These are phyloP conservation scores for Sphaerodactylus townsendi DNA, from an alignment of 2,113 vertebrate species.

Conservation along the genomic window DNA sequence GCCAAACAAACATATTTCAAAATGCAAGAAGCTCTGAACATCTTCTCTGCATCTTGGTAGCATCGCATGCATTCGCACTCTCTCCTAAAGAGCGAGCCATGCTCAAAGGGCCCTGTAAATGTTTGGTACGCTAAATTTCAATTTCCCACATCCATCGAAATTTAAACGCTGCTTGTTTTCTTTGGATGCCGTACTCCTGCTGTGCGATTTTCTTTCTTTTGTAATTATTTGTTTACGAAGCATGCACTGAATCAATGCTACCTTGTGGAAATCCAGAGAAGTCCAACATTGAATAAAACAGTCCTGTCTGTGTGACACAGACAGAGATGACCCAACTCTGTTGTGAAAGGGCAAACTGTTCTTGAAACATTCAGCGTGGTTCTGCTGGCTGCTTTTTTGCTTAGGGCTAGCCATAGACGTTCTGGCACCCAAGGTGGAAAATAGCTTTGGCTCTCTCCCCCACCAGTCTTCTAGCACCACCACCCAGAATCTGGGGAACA, in stretches of 20 bases:
- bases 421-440: slow-evolving; percentile 15
- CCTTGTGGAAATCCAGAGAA: background rate
- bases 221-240: background rate
- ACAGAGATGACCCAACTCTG: slow-evolving; percentile 2
- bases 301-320: background rate
- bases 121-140: background rate
- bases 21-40: background rate
- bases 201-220: background rate
- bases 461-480: slow-evolving; percentile 6
- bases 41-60: background rate
- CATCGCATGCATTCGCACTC: background rate
- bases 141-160: background rate
- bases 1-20: background rate
- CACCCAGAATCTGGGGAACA: slow-evolving; percentile 11
- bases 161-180: background rate
- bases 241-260: background rate
- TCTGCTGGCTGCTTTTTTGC: slow-evolving; percentile 3
- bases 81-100: background rate
- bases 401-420: slow-evolving; percentile 3
- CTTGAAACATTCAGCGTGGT: background rate
- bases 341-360: slow-evolving; percentile 15
- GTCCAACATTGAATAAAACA: background rate
- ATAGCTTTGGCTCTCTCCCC: slow-evolving; percentile 1
- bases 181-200: background rate
- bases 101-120: background rate